Evolutionary conservation across 2,888 invertebrate species (phyloP).

Genomic region (Macrophya annulata): DNA sequence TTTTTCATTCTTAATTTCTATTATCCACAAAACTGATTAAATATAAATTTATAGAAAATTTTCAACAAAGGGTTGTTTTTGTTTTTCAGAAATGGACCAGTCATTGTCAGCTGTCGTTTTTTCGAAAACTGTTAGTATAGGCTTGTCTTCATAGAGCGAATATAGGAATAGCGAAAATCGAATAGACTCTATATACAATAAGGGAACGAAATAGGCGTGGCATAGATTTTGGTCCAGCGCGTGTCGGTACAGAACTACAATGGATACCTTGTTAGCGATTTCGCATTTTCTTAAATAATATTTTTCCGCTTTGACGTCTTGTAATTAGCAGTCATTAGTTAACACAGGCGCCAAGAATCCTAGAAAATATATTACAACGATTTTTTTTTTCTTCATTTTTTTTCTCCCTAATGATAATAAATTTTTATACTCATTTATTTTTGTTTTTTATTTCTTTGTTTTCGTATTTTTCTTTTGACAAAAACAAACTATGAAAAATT

Average conservation of each 20-base stretch:
- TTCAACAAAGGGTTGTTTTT: not conserved
- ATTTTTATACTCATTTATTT: not conserved
- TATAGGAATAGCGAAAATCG: not conserved
- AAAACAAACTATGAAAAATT: not conserved
- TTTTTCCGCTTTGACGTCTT: constrained; percentile 60
- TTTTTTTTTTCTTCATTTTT: not conserved
- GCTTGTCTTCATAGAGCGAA: not conserved
- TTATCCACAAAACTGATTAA: too few species aligned
- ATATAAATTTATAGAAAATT: too few species aligned
- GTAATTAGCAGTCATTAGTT: constrained; percentile 66
- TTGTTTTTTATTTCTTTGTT: too few species aligned
- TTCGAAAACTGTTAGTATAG: not conserved
- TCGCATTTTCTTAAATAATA: constrained; percentile 64
- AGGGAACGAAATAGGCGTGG: constrained; percentile 33
- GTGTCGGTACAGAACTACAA: constrained; percentile 67
- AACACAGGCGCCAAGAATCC: constrained; percentile 37
- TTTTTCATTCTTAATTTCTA: not conserved
- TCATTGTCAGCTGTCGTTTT: constrained; percentile 19
- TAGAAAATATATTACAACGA: not conserved
- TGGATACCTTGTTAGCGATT: constrained; percentile 70
- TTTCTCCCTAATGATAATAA: not conserved
- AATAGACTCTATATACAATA: not conserved
- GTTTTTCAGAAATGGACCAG: constrained; percentile 13
- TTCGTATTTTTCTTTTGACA: not conserved
- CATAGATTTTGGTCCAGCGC: constrained; percentile 61